These are phyloP conservation scores for Protomyctophum bolini DNA, from an alignment of 2,113 vertebrate species.

Conservation along the genomic window DNA sequence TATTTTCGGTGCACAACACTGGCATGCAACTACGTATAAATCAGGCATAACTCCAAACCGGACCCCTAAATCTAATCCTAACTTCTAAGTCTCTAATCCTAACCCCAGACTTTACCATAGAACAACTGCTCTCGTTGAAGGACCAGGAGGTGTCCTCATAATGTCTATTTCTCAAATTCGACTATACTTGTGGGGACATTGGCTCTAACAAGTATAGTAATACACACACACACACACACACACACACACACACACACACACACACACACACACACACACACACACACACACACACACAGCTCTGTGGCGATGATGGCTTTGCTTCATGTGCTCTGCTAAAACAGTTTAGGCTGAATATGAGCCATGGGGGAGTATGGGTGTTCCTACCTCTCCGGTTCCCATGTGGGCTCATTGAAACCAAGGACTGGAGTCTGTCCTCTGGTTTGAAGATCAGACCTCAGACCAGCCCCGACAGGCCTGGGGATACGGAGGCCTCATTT, in stretches of 20 bases:
- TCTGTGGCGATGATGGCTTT: constrained; percentile 11
- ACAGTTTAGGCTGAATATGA: constrained; percentile 44
- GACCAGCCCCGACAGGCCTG: constrained; percentile 49
- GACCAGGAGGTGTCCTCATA: too few relatives aligned
- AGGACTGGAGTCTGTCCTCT: constrained; percentile 58
- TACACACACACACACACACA: too few relatives aligned
- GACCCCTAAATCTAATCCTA: too few relatives aligned
- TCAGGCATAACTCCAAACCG: too few relatives aligned
- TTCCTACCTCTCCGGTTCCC: constrained; percentile 39
- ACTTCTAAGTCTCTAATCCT: too few relatives aligned
- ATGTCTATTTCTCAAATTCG: too few relatives aligned
- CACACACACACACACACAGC: background rate
- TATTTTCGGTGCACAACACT: too few relatives aligned
- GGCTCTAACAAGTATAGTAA: too few relatives aligned
- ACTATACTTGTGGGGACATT: too few relatives aligned
- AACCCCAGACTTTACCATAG: too few relatives aligned
- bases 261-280: background rate
- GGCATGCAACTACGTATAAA: too few relatives aligned
- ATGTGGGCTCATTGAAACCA: constrained; percentile 59
- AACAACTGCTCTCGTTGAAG: too few relatives aligned
- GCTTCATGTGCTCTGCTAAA: constrained; percentile 44
- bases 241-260: background rate
- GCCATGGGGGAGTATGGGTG: constrained; percentile 44
- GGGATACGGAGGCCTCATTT: constrained; percentile 22
- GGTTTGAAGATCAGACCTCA: constrained; percentile 50